Base-by-base conservation (phyloP, 2,797 vertebrate species). In the Poliocrania exsul region DNA sequence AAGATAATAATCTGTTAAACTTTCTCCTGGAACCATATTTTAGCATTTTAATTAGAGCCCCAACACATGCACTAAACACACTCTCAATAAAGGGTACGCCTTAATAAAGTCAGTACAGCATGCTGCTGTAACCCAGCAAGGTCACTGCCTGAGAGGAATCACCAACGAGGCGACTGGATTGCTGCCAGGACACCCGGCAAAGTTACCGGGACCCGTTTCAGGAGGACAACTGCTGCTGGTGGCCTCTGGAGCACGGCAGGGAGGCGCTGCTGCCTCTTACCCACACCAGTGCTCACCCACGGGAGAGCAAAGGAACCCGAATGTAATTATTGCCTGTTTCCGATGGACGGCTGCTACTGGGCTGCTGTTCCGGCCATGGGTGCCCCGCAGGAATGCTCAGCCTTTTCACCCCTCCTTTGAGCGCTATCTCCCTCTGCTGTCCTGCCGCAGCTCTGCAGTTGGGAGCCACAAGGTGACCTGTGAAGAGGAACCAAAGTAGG, bases 41-140 rank as follows among this genome's bases (percentile, higher is more conserved):
- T 97, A 95, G 93, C 91, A 95, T 97, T 96, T 97, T 97, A 97
- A 97, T 97, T 96, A 94, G 81, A 82, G 89, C 86, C 65, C 91
- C 47, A 96, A 88, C 85, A 87, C 82, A 83, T 79, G 84, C 84
- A 90, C 93, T 92, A 95, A 97, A 90, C 92, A 92, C 81, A 74
- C 78, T 81, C 42, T 90, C 70, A 61, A 47, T 38, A 92, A 96
- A 97, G 96, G 94, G 81, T 90, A 88, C 3, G 11, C 84, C 88
- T 96, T 92, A 95, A 94, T 95, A 92, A 91, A 97, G 93, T 71
- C 90, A 69, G 90, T 26, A 47, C 91, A 81, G 53, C 35, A 83
- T 90, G 93, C 91, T 80, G 96, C 89, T 71, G 62, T 93, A 93
- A 95, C 93, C 94, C 83, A 65, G 88, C 94, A 96, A 97, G 96